Evolutionary conservation across 1,140 invertebrate species (phyloP).

Genomic region (Pygmarrhopalites habei): DNA sequence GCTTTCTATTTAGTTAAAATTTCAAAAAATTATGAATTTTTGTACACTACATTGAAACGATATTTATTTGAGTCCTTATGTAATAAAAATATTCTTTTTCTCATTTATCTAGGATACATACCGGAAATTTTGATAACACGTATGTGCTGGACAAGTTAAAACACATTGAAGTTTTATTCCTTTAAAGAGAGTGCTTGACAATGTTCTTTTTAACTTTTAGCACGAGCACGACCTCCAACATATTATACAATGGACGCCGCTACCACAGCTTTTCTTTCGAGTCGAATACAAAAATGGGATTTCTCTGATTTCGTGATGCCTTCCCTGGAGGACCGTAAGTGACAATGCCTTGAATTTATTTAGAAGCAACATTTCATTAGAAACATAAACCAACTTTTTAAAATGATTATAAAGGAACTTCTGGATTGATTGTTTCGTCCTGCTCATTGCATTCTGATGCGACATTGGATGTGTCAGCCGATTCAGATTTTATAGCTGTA

Average conservation of each 20-base stretch:
- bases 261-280: conserved; percentile 38
- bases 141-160: too few species aligned
- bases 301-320: conserved; percentile 35
- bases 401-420: not conserved
- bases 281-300: conserved; percentile 39
- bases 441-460: conserved; percentile 38
- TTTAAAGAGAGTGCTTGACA: too few species aligned
- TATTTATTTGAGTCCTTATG: too few species aligned
- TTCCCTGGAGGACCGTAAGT: conserved; percentile 32
- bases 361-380: not conserved
- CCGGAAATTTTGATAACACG: conserved; percentile 39
- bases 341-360: too few species aligned
- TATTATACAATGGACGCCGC: conserved; percentile 39
- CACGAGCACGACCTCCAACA: conserved; percentile 26
- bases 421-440: conserved; percentile 2
- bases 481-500: conserved; percentile 36
- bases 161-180: not conserved
- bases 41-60: too few species aligned
- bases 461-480: conserved; percentile 21
- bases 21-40: too few species aligned
- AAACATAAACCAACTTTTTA: not conserved
- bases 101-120: too few species aligned
- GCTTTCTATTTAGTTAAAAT: too few species aligned
- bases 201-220: conserved; percentile 16
- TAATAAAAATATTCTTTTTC: too few species aligned